Evolutionary conservation across 2,113 vertebrate species (phyloP), one percentile per base, ranked within the genome.

Genomic region (Ariopsis seemanni): DNA sequence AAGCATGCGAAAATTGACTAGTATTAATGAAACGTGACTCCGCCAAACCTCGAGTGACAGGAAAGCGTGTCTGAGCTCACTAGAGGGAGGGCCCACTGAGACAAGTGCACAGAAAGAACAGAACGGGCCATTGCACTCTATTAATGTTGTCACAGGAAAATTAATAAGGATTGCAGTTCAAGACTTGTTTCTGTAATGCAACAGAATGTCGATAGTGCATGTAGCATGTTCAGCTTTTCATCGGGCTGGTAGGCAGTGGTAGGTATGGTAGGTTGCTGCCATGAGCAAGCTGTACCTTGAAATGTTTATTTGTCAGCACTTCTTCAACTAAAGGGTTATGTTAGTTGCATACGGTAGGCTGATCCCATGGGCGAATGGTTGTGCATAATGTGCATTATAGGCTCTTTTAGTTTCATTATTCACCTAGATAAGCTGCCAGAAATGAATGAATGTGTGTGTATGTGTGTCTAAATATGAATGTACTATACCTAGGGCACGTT

Each of bases 111-210:
- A 87, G 92, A 91, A 90, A 89, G 86, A 91, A 91, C 88, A 86
- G 80, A 87, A 92, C 91, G 92, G 92, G 92, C 91, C 94, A 88
- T 94, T 92, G 91, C 92, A 92, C 92, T 87, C 91, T 90, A 93
- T 95, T 95, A 94, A 95, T 92, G 91, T 86, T 83, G 92, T 94
- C 92, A 89, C 88, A 8, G 89, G 90, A 72, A 91, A 90, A 94
- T 94, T 90, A 94, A 92, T 90, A 88, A 90, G 72, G 86, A 89
- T 83, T 60, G 85, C 86, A 87, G 86, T 91, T 82, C 88, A 87
- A 86, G 89, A 74, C 89, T 84, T 87, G 80, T 91, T 92, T 84
- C 88, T 90, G 74, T 90, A 87, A 88, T 80, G 88, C 81, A 88
- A 89, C 90, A 81, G 77, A 84, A 65, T 72, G 85, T 90, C 87